Evolutionary conservation across 2,797 vertebrate species (phyloP), one percentile per base, ranked within the genome.

Genomic region (Vireo griseus): DNA sequence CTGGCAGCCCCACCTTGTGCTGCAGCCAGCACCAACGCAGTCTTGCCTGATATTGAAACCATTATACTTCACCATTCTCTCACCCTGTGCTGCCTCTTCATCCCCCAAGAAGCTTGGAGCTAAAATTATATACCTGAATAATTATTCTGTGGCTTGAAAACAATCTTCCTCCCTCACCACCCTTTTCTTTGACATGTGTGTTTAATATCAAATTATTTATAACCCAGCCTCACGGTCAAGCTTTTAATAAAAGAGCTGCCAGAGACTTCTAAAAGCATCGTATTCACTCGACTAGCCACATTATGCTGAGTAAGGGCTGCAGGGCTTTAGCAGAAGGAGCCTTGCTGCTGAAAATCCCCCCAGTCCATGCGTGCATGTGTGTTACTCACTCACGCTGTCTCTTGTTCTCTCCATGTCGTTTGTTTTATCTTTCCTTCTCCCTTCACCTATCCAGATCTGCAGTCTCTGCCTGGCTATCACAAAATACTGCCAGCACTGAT

Each of bases 181-280:
- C 74, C 75, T 83, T 86, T 65, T 68, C 45, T 89, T 87, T 95
- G 93, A 96, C 82, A 33, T 89, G 94, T 88, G 59, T 92, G 91
- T 90, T 97, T 97, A 96, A 96, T 97, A 97, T 96, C 75, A 88
- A 97, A 95, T 97, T 96, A 97, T 97, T 97, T 93, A 94, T 97
- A 95, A 96, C 71, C 37, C 77, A 95, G 81, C 65, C 82, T 73
- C 2, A 13, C 75, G 55, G 88, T 93, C 96, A 96, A 92, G 74
- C 91, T 95, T 95, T 97, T 95, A 95, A 97, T 96, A 84, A 88
- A 92, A 93, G 86, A 83, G 42, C 88, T 91, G 95, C 95, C 75
- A 87, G 92, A 96, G 85, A 63, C 77, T 94, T 97, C 92, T 93
- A 95, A 94, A 95, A 84, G 86, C 83, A 42, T 79, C 19, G 3